A percentile compares a stretch with the other conserved stretches of the same genome.
Evolutionary conservation across 2,113 vertebrate species (phyloP).

Genomic region (Hydrochoerus hydrochaeris): DNA sequence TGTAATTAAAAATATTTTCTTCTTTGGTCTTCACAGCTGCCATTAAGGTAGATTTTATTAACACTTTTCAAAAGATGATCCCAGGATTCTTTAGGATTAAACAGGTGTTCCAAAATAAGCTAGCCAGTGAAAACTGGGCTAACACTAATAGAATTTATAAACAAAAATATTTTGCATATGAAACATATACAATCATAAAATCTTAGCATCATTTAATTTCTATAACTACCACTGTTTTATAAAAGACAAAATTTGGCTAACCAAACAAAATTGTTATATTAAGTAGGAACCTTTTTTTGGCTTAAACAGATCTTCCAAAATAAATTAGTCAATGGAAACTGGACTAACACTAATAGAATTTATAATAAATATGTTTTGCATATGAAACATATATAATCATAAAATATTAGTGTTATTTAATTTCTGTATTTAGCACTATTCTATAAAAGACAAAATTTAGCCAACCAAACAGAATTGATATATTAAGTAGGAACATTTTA

Average conservation of each 20-base stretch:
- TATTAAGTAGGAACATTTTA: not conserved
- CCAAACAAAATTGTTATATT: not conserved
- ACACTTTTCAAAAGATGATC: not conserved
- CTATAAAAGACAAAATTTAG: not conserved
- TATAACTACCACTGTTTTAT: not conserved
- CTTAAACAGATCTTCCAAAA: not conserved
- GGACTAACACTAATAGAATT: not conserved
- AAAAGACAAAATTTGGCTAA: not conserved
- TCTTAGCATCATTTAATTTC: not conserved
- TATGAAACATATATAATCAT: not conserved
- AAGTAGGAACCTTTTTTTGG: not conserved
- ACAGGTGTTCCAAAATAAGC: not conserved
- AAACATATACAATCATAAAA: not conserved
- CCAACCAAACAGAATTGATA: not conserved
- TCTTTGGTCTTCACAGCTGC: not conserved
- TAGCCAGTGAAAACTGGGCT: not conserved
- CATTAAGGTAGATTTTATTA: not conserved
- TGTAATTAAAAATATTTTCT: not conserved
- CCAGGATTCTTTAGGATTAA: not conserved
- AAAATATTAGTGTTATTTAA: not conserved
- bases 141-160: not conserved
- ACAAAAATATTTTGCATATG: not conserved
- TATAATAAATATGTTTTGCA: not conserved
- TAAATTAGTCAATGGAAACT: not conserved
- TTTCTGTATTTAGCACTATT: not conserved